phyloP scores from a whole-genome alignment of 2,797 vertebrate species.

The Takifugu ocellatus region DNA sequence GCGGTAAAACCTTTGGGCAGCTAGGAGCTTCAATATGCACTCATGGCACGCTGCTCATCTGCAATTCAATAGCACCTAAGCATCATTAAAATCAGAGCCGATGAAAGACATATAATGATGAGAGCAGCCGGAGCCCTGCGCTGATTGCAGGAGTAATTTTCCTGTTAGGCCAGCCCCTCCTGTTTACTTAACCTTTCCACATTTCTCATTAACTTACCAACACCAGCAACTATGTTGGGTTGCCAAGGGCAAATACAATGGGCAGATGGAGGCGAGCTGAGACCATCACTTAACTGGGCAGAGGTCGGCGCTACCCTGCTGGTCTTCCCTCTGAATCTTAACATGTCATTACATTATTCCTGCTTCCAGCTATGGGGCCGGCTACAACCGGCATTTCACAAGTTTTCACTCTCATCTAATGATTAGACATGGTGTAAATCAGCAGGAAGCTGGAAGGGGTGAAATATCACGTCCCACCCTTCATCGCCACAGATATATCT shows the following conservation, averaged over 20 bases:
- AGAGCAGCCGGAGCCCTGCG: constrained; percentile 53
- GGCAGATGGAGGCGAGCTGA: constrained; percentile 70
- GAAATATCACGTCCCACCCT: constrained; percentile 38
- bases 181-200: constrained; percentile 82
- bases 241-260: constrained; percentile 78
- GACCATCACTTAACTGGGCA: constrained; percentile 69
- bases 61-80: constrained; percentile 51
- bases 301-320: constrained; percentile 59
- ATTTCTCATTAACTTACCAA: constrained; percentile 78
- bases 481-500: constrained; percentile 35
- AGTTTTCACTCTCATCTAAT: constrained; percentile 40
- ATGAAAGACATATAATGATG: constrained; percentile 70
- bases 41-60: constrained; percentile 40
- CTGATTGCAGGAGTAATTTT: constrained; percentile 72
- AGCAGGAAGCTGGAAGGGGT: constrained; percentile 26
- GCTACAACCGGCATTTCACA: constrained; percentile 42
- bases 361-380: constrained; percentile 39
- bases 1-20: constrained; percentile 17
- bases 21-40: constrained; percentile 20
- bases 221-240: constrained; percentile 64
- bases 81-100: constrained; percentile 73
- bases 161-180: constrained; percentile 73
- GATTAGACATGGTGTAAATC: constrained; percentile 36
- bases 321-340: constrained; percentile 54
- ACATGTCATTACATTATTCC: constrained; percentile 63